Conservation (phyloP, 2,113 vertebrate species). For the Calyptomena viridis region DNA sequence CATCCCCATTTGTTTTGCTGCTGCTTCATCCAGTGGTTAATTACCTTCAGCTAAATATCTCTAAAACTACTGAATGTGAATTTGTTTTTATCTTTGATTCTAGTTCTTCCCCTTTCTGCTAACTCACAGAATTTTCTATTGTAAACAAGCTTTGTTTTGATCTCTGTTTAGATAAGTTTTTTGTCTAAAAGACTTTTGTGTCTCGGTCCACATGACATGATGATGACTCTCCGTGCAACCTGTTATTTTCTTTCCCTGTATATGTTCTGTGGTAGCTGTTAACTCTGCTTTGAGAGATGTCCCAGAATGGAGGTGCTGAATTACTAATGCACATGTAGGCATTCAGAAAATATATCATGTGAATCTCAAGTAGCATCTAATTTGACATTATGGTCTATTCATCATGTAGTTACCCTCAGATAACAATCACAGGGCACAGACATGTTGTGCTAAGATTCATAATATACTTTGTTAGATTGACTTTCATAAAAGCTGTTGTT, state of each 20-base stretch:
- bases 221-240: background rate
- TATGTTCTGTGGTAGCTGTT: background rate
- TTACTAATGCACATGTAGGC: background rate
- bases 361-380: conserved; percentile 24
- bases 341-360: background rate
- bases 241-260: background rate
- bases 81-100: background rate
- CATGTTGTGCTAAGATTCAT: background rate
- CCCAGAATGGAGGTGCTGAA: background rate
- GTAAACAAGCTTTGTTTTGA: background rate
- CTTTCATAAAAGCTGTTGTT: background rate
- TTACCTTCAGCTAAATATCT: background rate
- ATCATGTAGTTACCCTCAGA: conserved; percentile 3
- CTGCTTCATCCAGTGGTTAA: background rate
- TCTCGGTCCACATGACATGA: background rate
- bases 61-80: background rate
- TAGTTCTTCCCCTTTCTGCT: background rate
- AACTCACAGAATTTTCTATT: background rate
- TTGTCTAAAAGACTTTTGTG: background rate
- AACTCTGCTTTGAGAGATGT: background rate
- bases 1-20: background rate
- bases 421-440: background rate
- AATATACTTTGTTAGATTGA: background rate
- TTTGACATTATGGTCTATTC: conserved; percentile 26
- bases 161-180: background rate